Base-by-base conservation (phyloP, 2,888 invertebrate genomes). In the Aspidiotus destructor region DNA sequence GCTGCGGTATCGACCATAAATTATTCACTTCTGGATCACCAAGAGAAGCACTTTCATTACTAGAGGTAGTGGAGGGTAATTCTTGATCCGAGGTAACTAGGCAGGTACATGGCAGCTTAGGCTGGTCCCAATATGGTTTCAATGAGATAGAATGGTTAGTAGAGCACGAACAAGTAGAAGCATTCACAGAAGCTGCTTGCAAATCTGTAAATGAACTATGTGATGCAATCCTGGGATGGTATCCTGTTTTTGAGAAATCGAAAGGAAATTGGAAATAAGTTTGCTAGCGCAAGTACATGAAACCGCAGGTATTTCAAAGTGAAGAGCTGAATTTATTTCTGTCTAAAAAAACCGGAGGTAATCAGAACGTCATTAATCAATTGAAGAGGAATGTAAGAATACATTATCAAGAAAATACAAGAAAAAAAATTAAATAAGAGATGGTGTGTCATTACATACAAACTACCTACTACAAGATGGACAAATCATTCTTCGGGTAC, bases 221-320 rank as follows among this genome's bases (percentile, higher is more conserved):
- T 68, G 71, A 68, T 62, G 70, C 70, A 62, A 69, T 62, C 44
- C 44, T 62, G 61, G 53, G 44, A 54, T 17, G 61, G 54, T 61
- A 68, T 60, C 68, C 74, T 40, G 74, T 74, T 62, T 61, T 61
- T 54, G 61, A 68, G 53, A 68, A 68, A 68, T 61, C 61, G 17
- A 41, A 40, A 68, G 61, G 41, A 60, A 41, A 58, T 60, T 16
- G 52, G 60, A 58, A 60, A 53, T 15, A 28, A 62, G 28, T 16
- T 52, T 52, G 28, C 1, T 53, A 62, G 52, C n/a, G n/a, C 28
- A 28, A 28, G 28, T 3, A 28, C 5, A 28, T 28, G 28, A 28
- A 28, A 28, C 28, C 28, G 28, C 28, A 28, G 28, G 5, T 28
- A 28, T 28, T 28, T 28, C 5, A 28, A 28, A 28, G 28, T 28